Base-by-base conservation (phyloP, 1,140 invertebrate genomes). In the Sinonovacula constricta region DNA sequence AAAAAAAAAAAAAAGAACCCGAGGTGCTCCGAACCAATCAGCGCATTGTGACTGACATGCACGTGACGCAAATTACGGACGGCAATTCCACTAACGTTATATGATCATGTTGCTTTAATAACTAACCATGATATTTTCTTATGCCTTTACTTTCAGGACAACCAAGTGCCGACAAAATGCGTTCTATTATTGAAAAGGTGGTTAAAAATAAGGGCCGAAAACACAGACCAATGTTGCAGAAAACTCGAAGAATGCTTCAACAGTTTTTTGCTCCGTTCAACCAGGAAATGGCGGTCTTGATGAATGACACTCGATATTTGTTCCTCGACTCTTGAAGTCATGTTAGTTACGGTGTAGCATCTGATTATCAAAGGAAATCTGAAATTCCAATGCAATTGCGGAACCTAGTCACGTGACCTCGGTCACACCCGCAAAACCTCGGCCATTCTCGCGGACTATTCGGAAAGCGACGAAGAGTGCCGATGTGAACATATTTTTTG, bases 261-360 rank as follows among this genome's bases (percentile, higher is more conserved):
- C 7, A 36, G 2, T 59, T 45, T 49, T 71, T 54, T 71, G 26
- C 31, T n/a, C 56, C 56, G 10, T 57, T 51, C 34, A 71, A 60
- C 51, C 12, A 59, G 24, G 24, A 71, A 3, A 71, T 71, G 68
- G 53, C 53, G 18, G 18, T 14, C 2, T 26, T 49, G 14, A 60
- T 59, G 56, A 53, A 49, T 24, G 53, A 59, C n/a, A 2, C 15
- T 7, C 14, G 34, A 57, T 59, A 60, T 49, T 26, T 59, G 31
- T 57, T 57, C 39, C 4, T 3, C 57, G 26, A 60, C 18, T n/a
- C 39, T n/a, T n/a, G n/a, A n/a, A n/a, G n/a, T n/a, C n/a, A n/a
- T n/a, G n/a, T n/a, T n/a, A n/a, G n/a, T n/a, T n/a, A n/a, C n/a
- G n/a, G n/a, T n/a, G n/a, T n/a, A n/a, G n/a, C n/a, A n/a, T n/a